Evolutionary conservation across 2,797 vertebrate genomes (phyloP).

Genomic region (Pangasius sanitwongsei): DNA sequence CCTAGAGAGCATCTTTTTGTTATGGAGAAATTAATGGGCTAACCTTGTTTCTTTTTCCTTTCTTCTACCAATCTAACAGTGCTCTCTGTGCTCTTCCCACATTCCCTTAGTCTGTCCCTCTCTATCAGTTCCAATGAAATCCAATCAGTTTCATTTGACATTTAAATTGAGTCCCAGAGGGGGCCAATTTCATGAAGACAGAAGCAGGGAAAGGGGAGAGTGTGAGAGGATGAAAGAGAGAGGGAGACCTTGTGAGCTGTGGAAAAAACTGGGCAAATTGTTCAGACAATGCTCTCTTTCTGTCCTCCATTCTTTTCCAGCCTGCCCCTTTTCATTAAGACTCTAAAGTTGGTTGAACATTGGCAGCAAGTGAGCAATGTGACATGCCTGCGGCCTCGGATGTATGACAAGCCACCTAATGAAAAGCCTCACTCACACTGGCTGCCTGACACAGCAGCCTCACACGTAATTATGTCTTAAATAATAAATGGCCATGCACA

Average conservation of each 20-base stretch:
- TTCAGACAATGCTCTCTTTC: slow-evolving; percentile 40
- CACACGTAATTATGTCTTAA: slow-evolving; percentile 77
- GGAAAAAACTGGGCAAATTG: slow-evolving; percentile 36
- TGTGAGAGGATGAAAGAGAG: slow-evolving; percentile 33
- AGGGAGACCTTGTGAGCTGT: slow-evolving; percentile 30
- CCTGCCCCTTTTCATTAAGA: slow-evolving; percentile 51
- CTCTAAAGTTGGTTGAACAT: slow-evolving; percentile 48
- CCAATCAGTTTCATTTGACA: slow-evolving; percentile 74
- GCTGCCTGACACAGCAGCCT: slow-evolving; percentile 74
- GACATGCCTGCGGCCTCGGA: slow-evolving; percentile 59
- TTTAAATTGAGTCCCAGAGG: slow-evolving; percentile 70
- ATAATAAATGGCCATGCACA: slow-evolving; percentile 77
- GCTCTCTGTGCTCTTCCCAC: slow-evolving; percentile 2
- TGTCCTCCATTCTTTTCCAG: slow-evolving; percentile 37
- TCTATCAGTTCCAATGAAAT: slow-evolving; percentile 64
- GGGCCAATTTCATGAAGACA: slow-evolving; percentile 47
- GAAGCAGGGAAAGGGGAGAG: slow-evolving; percentile 31
- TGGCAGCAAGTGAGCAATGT: slow-evolving; percentile 42
- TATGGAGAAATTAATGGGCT: slow-evolving; percentile 38
- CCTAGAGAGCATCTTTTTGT: slow-evolving; percentile 16
- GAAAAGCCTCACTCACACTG: slow-evolving; percentile 77
- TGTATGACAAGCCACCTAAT: slow-evolving; percentile 74
- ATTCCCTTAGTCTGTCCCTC: slow-evolving; percentile 17
- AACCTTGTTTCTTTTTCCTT: slow-evolving; percentile 9
- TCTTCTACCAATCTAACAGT: slow-evolving; percentile 29